phyloP scores from a whole-genome alignment of 2,888 invertebrate species.

The Drosophila hamatofila region DNA sequence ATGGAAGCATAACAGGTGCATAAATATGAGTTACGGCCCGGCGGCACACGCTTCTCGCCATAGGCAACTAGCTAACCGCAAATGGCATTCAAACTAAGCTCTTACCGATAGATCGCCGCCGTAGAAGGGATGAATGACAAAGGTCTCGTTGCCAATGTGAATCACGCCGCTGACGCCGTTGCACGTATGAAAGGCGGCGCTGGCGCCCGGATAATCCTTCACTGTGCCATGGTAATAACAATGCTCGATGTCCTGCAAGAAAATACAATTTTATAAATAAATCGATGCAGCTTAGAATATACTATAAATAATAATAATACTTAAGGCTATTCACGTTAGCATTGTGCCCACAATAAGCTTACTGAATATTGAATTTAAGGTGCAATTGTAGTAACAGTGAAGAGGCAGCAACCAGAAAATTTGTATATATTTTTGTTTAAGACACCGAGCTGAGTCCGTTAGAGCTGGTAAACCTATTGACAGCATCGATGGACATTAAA shows the following conservation, averaged over 20 bases:
- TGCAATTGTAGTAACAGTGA: no score
- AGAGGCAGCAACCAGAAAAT: no score
- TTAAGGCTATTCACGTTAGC: not conserved
- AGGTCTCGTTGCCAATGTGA: conserved; percentile 98
- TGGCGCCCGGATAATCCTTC: conserved; percentile 97
- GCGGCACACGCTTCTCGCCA: no score
- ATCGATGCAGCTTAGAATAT: not conserved
- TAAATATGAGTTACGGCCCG: not conserved
- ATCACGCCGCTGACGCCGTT: conserved; percentile 99
- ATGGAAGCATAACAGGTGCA: not conserved
- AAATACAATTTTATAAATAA: not conserved
- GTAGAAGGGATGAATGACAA: conserved; percentile 98
- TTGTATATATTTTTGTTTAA: no score
- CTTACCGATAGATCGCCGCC: conserved; percentile 98
- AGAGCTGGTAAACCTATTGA: not conserved
- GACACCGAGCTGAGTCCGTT: no score
- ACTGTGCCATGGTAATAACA: conserved; percentile 99
- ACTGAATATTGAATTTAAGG: no score
- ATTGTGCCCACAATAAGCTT: no score
- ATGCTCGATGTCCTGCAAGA: conserved; percentile 95
- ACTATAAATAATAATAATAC: not conserved
- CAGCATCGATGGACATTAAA: not conserved
- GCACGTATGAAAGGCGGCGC: conserved; percentile 98
- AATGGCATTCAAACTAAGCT: not conserved
- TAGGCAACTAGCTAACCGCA: not conserved